Evolutionary conservation across 2,797 vertebrate species (phyloP), one percentile per base, ranked within the genome.

Genomic region (Distichodus sexfasciatus): DNA sequence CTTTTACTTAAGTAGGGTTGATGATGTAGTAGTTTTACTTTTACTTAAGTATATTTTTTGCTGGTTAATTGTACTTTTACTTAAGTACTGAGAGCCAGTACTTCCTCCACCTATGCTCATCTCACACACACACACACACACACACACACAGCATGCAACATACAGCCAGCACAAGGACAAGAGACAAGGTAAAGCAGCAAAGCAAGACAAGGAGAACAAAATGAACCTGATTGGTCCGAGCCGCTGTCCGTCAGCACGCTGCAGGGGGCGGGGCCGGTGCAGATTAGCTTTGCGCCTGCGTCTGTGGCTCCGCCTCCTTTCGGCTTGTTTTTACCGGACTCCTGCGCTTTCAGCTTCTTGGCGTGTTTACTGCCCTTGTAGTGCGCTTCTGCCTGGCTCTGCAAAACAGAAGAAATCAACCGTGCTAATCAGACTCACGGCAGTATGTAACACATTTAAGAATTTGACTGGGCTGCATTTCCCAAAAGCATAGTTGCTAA

Each of bases 361-460:
- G 95, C 94, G 82, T 99, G 97, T 87, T 97, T 98, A 87, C 94
- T 96, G 88, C 97, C 97, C 94, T 94, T 96, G 92, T 95, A 99
- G 89, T 99, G 97, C 77, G 97, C 95, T 86, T 98, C 95, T 58
- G 97, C 97, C 90, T 99, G 97, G 91, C 93, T 97, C 97, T 99
- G 93, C 89, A 90, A 88, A 91, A 87, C 87, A 95, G 90, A 94
- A 93, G 88, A 93, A 93, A 93, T 91, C 57, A 82, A 81, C 57
- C 75, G 66, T 73, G 65, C 71, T 75, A 65, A 80, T 86, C 90
- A 93, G 91, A 90, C 90, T 92, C 85, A 92, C n/a, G n/a, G n/a
- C n/a, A n/a, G n/a, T n/a, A n/a, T n/a, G n/a, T n/a, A n/a, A n/a
- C n/a, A n/a, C n/a, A n/a, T n/a, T n/a, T n/a, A n/a, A n/a, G n/a